Base-by-base conservation (phyloP, 1,140 invertebrate genomes). In the Camponotus vicinus region DNA sequence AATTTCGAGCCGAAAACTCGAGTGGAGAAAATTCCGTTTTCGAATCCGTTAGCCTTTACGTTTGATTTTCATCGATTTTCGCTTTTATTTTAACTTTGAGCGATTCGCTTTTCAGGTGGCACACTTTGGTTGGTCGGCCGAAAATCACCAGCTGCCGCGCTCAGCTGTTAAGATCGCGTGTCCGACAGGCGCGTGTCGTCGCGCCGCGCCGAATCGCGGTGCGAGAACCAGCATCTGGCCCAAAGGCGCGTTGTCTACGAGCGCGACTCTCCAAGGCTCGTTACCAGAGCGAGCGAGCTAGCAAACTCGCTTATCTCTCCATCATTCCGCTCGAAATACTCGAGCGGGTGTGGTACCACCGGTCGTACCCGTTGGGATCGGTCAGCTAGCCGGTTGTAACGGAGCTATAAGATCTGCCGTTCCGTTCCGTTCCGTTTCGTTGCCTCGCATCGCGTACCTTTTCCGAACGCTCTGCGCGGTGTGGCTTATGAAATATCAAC, bases 381-480 rank as follows among this genome's bases (percentile, higher is more conserved):
- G 89, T 90, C 89, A 88, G 88, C 89, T 90, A 90, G 89, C 88
- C 78, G 86, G 88, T 90, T 90, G 89, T 90, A 90, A 90, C 89
- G 88, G 89, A 90, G 88, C 89, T 90, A 88, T 87, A 90, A 90
- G 88, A 90, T 90, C 89, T 90, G 86, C 89, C 88, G 89, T 90
- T 90, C 89, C 89, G 89, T 90, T 90, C 88, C 88, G 89, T 90
- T 90, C 88, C 89, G 89, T 90, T 90, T 90, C 88, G 89, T 90
- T 90, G 88, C 89, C 83, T 90, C 88, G 88, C 88, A 90, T 90
- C 73, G 89, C 86, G 88, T 73, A 89, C 79, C 66, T 71, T 55
- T 83, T 83, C 69, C 55, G 57, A 63, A 40, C 55, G 32, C 15
- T 21, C 42, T 73, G 42, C 79, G 18, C 69, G 52, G 8, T 45